A percentile compares a stretch with the other conserved stretches of the same genome.
These are phyloP conservation scores for Vulpes ferrilata DNA, from an alignment of 2,113 vertebrate genomes.

Conservation along the genomic window DNA sequence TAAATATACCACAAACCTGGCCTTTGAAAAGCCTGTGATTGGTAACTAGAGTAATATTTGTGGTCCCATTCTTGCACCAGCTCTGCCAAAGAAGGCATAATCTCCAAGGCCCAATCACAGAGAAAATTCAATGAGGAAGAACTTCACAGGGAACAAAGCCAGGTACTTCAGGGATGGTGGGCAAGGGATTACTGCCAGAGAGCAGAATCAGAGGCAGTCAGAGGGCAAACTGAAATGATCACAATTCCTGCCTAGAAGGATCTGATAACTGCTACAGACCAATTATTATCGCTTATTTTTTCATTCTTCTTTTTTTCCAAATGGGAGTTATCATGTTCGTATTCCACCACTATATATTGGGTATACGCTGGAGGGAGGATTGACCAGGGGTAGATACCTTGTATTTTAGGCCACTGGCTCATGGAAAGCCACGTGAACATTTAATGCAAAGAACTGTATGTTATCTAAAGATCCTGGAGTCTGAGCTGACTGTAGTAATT, in stretches of 20 bases:
- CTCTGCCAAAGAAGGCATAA: neutral
- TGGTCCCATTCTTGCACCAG: neutral
- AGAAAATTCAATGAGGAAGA: neutral
- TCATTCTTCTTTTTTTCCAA: conserved; percentile 45
- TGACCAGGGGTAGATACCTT: neutral
- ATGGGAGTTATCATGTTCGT: neutral
- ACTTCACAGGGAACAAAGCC: neutral
- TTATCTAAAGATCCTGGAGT: neutral
- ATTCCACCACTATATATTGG: neutral
- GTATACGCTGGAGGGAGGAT: neutral
- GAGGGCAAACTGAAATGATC: neutral
- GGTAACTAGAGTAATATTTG: neutral
- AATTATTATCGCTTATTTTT: conserved; percentile 5
- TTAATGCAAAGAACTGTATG: neutral
- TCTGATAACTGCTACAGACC: neutral
- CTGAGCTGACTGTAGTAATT: neutral
- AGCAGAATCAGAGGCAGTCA: conserved; percentile 1
- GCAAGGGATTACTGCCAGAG: neutral
- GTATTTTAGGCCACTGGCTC: neutral
- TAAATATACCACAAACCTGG: conserved; percentile 29
- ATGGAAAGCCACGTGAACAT: conserved; percentile 10
- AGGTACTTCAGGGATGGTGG: neutral
- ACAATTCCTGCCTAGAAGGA: conserved; percentile 22
- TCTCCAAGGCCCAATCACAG: neutral
- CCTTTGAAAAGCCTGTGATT: conserved; percentile 22